Conservation (phyloP, 1,140 invertebrate species). For the Amyelois transitella region DNA sequence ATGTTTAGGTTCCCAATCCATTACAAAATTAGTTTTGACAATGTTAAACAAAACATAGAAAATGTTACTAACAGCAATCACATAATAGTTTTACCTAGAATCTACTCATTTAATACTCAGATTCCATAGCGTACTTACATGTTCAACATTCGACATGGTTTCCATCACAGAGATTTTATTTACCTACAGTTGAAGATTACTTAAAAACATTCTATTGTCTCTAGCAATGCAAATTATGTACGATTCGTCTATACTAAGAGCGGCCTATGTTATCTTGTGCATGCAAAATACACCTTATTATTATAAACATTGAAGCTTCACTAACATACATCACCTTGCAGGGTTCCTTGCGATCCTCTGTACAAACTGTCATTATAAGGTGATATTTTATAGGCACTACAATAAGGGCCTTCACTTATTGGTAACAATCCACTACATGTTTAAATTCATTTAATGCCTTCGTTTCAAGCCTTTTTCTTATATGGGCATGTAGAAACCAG, state of each 20-base stretch:
- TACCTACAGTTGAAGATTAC: slow-evolving; percentile 48
- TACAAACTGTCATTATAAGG: slow-evolving; percentile 63
- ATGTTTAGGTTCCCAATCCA: slow-evolving; percentile 54
- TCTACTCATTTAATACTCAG: slow-evolving; percentile 70
- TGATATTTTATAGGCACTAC: slow-evolving; percentile 57
- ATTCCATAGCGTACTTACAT: slow-evolving; percentile 58
- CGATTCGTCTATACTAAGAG: slow-evolving; percentile 57
- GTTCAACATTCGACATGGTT: slow-evolving; percentile 57
- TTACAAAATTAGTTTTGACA: slow-evolving; percentile 66
- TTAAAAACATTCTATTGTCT: slow-evolving; percentile 52
- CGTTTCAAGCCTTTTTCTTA: background rate
- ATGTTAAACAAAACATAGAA: slow-evolving; percentile 70
- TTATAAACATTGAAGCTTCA: slow-evolving; percentile 33
- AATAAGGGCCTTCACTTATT: slow-evolving; percentile 33
- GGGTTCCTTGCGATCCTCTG: slow-evolving; percentile 55
- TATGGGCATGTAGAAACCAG: no score
- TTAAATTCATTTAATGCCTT: background rate
- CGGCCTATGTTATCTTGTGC: slow-evolving; percentile 50
- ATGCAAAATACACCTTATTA: slow-evolving; percentile 54
- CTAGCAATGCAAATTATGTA: slow-evolving; percentile 62
- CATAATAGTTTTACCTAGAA: slow-evolving; percentile 58
- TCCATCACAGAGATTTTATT: slow-evolving; percentile 67
- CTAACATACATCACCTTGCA: slow-evolving; percentile 68
- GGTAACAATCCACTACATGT: slow-evolving; percentile 51
- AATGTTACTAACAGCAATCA: slow-evolving; percentile 68